Conservation (phyloP, 2,888 invertebrate genomes). For the Erannis defoliaria region DNA sequence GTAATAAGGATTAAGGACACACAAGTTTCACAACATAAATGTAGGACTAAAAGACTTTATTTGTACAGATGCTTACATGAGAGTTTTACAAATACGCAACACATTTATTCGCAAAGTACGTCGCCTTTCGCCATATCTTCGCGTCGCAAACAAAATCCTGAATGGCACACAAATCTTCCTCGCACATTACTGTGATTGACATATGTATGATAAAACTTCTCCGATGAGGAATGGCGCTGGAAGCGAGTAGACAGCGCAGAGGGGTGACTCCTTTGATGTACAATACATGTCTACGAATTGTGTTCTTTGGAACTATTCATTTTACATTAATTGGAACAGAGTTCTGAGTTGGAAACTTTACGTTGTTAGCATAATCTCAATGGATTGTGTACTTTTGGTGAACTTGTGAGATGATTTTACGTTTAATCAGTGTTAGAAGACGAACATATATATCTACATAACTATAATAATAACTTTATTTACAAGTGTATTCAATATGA, state of each 20-base stretch:
- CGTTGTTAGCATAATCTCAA: constrained; percentile 24
- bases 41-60: constrained; percentile 9
- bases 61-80: constrained; percentile 1
- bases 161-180: constrained; percentile 43
- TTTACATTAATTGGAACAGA: constrained; percentile 27
- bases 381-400: constrained; percentile 24
- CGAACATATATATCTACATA: not conserved
- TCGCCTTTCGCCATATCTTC: constrained; percentile 15
- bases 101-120: constrained; percentile 25
- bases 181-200: constrained; percentile 58
- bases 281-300: constrained; percentile 9
- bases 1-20: no score
- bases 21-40: not conserved
- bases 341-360: constrained; percentile 21
- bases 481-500: no score
- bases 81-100: constrained; percentile 14
- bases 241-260: constrained; percentile 1
- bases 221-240: constrained; percentile 35
- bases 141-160: constrained; percentile 38
- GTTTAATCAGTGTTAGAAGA: not conserved
- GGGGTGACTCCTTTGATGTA: constrained; percentile 15
- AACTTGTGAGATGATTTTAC: constrained; percentile 2
- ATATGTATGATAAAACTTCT: constrained; percentile 54
- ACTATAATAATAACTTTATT: no score
- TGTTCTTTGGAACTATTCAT: constrained; percentile 25